Evolutionary conservation across 2,888 invertebrate species (phyloP).

Genomic region (Apotomis betuletana): DNA sequence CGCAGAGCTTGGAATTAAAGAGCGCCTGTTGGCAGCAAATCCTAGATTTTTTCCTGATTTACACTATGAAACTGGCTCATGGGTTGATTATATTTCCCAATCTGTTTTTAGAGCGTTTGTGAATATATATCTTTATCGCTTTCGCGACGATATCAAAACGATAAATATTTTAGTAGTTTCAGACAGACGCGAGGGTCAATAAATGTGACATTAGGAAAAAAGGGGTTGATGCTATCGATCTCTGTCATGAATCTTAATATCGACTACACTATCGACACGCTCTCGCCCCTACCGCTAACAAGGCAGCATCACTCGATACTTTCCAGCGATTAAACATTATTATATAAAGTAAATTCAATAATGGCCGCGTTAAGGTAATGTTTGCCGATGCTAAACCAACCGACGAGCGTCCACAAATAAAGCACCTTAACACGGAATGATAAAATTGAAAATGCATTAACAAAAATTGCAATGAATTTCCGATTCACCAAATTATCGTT

Average conservation of each 20-base stretch:
- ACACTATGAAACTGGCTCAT: no score
- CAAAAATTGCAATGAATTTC: slow-evolving; percentile 49
- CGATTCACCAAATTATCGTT: slow-evolving; percentile 40
- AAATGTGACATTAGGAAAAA: no score
- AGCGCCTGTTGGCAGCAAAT: no score
- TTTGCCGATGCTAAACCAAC: slow-evolving; percentile 67
- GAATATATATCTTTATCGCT: no score
- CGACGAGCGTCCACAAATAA: slow-evolving; percentile 43
- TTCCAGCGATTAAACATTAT: slow-evolving; percentile 82
- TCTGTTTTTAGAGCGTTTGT: no score
- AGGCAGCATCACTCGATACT: slow-evolving; percentile 78
- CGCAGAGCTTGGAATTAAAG: no score
- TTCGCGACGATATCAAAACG: no score
- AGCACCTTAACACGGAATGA: slow-evolving; percentile 49
- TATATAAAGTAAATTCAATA: slow-evolving; percentile 84
- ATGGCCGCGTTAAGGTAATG: slow-evolving; percentile 77
- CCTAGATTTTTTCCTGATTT: no score
- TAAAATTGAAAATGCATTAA: slow-evolving; percentile 53
- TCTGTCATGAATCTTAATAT: slow-evolving; percentile 45
- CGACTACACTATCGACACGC: slow-evolving; percentile 42
- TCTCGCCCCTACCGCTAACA: slow-evolving; percentile 70
- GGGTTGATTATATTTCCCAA: no score
- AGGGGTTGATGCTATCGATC: no score
- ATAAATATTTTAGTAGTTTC: no score
- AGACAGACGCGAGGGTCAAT: no score